A percentile compares a stretch with the other conserved stretches of the same genome.
These are phyloP conservation scores for Scolopax rusticola DNA, from an alignment of 2,797 vertebrate species.

Conservation along the genomic window DNA sequence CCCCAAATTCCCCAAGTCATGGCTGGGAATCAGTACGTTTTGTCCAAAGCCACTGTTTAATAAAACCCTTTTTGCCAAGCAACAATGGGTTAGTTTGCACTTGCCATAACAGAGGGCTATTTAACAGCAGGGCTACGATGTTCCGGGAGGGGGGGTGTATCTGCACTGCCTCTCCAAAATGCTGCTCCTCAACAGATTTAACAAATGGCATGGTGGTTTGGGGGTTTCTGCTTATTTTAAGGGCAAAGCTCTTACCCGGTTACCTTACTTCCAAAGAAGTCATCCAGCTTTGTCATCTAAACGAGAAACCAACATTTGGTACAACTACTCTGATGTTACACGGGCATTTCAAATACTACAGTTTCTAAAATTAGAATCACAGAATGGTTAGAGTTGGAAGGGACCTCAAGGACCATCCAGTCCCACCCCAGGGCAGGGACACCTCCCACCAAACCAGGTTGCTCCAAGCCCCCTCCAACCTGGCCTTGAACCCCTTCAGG, in stretches of 20 bases:
- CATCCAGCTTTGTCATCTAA: neutral
- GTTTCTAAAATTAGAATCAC: too few species aligned
- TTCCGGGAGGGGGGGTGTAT: too few species aligned
- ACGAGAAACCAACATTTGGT: neutral
- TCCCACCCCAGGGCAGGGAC: too few species aligned
- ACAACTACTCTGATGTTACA: neutral
- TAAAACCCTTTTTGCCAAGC: neutral
- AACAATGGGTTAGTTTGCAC: neutral
- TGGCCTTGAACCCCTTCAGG: too few species aligned
- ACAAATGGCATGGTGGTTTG: neutral
- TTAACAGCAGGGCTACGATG: neutral
- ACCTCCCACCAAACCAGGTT: too few species aligned
- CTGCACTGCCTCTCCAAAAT: neutral
- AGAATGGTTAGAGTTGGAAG: too few species aligned
- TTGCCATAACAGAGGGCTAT: neutral
- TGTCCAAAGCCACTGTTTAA: neutral
- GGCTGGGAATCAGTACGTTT: neutral
- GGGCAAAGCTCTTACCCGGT: neutral
- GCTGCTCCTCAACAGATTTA: neutral
- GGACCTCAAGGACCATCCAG: too few species aligned
- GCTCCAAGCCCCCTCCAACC: too few species aligned
- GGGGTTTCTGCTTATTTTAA: neutral
- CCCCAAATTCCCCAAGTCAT: neutral
- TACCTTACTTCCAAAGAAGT: neutral
- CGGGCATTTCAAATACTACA: too few species aligned